Conservation (phyloP, 2,797 vertebrate genomes). For the Clamator glandarius region DNA sequence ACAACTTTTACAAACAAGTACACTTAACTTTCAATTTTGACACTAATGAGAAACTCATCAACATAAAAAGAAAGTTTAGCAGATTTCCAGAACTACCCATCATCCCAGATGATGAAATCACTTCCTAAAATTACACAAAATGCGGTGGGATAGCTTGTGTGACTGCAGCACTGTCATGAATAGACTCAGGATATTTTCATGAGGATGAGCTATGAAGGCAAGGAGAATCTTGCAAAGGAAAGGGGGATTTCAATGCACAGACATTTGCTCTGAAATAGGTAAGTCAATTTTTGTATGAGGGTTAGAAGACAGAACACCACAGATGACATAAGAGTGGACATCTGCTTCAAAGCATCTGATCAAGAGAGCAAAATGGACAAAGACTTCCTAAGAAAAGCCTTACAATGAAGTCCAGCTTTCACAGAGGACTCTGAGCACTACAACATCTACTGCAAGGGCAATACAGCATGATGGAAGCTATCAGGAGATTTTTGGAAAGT, state of each 20-base stretch:
- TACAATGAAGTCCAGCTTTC: not conserved
- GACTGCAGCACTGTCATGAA: not conserved
- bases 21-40: not conserved
- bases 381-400: not conserved
- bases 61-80: not conserved
- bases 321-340: not conserved
- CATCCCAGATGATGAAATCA: not conserved
- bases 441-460: not conserved
- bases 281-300: not conserved
- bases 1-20: not conserved
- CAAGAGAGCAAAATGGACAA: not conserved
- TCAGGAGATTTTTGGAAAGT: not conserved
- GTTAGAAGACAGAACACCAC: not conserved
- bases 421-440: not conserved
- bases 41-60: not conserved
- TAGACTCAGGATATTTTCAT: not conserved
- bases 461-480: not conserved
- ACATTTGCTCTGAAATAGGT: not conserved
- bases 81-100: not conserved
- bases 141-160: no score
- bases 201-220: not conserved
- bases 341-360: not conserved
- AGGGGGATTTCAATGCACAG: not conserved
- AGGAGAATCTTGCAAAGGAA: not conserved
- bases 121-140: not conserved